Evolutionary conservation across 2,888 invertebrate genomes (phyloP), one percentile per base, ranked within the genome.

Genomic region (Nemurella pictetii): DNA sequence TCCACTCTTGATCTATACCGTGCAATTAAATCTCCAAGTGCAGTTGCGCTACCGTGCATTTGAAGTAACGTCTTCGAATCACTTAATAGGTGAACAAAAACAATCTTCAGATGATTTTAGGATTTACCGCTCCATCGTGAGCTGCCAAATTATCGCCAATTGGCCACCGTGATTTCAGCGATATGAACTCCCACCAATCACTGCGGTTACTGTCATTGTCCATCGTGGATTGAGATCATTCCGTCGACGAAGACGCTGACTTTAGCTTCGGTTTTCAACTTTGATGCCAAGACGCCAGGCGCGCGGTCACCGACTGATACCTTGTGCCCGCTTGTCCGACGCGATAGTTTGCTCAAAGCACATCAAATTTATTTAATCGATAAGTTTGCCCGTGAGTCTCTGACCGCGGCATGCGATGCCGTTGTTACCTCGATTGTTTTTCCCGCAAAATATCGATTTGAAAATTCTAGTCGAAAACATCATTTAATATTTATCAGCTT

Each of bases 131-230:
- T 12, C 81, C 81, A 55, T 81, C 81, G 1, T 32, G 36, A 35
- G 81, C 35, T n/a, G 81, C 81, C 81, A 81, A 81, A 35, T 55
- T 81, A 35, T 81, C 81, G 12, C 36, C 0, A 12, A 81, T 55
- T 3, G 81, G 36, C 35, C 81, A 36, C 4, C 25, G 36, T 26
- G 55, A 25, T 20, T 7, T 35, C 25, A 28, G n/a, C 2, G 81
- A 25, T 9, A 35, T 32, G 36, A 81, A 26, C 32, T 81, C 81
- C 81, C 81, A 81, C 81, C 81, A 81, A 25, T 81, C 81, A 81
- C 27, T 28, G 4, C 2, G 75, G 15, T 12, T 7, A 9, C 26
- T 55, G 55, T 55, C 75, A 28, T 75, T 75, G 28, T 75, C 75
- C 75, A 75, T 75, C n/a, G 3, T 73, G 3, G 75, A 20, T 26